Evolutionary conservation across 2,888 invertebrate species (phyloP), one percentile per base, ranked within the genome.

Genomic region (Drosophila nr. medialis): DNA sequence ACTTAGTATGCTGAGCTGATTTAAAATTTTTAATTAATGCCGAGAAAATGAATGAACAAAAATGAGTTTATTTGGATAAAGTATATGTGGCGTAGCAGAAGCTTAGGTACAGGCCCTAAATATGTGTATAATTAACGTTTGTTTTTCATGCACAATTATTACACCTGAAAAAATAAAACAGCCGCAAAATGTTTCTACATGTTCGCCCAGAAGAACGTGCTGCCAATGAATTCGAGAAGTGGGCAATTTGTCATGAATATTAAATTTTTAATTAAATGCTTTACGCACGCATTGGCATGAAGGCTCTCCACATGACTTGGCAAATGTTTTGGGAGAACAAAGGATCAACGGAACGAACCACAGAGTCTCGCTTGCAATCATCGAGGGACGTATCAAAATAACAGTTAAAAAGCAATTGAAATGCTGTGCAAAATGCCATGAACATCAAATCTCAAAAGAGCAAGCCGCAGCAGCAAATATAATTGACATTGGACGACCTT

Each of bases 401-500:
- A 24, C 72, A 55, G 76, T 88, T 78, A 83, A 86, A 85, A 89
- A 75, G 69, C 77, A 86, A 89, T 83, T 81, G 74, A 75, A 86
- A 66, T 66, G 72, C 66, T 69, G 54, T 65, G 32, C 64, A 66
- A 65, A 82, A 65, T 68, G 36, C 55, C 27, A 54, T 58, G 53
- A 64, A 65, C 56, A 60, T 54, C 51, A 65, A 83, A 86, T 85
- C 89, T 79, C 80, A 48, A 69, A 71, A 69, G 86, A 79, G 64
- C 62, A 48, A 40, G 7, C 55, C 55, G 15, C 63, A 42, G 53
- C 56, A 56, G 67, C 55, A 49, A 64, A 72, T 45, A 58, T 65
- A 71, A 75, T 81, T 89, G 87, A 90, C 87, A 81, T 87, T 87
- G 89, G 73, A 77, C 82, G 87, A 87, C 87, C 90, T 87, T 74